phyloP scores from a whole-genome alignment of 2,888 invertebrate species.

The Reticulitermes lucifugus region DNA sequence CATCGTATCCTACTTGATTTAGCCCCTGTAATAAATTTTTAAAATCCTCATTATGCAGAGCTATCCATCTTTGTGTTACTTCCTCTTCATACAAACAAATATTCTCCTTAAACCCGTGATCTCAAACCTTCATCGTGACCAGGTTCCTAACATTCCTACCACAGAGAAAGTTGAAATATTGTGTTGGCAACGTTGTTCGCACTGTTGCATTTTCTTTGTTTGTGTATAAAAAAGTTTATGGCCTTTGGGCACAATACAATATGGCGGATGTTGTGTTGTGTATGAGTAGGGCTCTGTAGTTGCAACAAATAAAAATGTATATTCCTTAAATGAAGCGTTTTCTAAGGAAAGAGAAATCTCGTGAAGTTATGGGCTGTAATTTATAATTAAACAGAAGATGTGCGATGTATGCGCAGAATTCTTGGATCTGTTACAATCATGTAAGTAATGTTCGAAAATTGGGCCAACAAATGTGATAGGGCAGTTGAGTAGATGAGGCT shows the following conservation, averaged over 20 bases:
- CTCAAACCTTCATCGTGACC: too few species aligned
- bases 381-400: conserved; percentile 65
- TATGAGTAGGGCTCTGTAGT: not conserved
- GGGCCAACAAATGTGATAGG: not conserved
- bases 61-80: too few species aligned
- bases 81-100: too few species aligned
- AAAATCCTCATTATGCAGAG: too few species aligned
- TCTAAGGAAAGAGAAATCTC: not conserved
- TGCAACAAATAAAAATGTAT: not conserved
- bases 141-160: not conserved
- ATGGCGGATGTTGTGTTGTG: conserved; percentile 40
- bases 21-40: too few species aligned
- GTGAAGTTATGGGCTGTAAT: conserved; percentile 1
- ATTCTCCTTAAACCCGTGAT: too few species aligned
- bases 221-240: conserved; percentile 25
- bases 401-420: conserved; percentile 97
- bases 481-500: not conserved
- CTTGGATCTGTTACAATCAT: conserved; percentile 88
- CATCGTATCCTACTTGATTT: too few species aligned
- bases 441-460: conserved; percentile 67
- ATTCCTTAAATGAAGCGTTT: not conserved
- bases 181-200: not conserved
- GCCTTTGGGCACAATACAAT: conserved; percentile 38
- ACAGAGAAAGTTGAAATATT: not conserved
- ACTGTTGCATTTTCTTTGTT: conserved; percentile 9